Percentiles rank a stretch among this genome's conserved stretches.
Conservation (phyloP, 1,140 invertebrate genomes). For the Phenacoccus solenopsis region DNA sequence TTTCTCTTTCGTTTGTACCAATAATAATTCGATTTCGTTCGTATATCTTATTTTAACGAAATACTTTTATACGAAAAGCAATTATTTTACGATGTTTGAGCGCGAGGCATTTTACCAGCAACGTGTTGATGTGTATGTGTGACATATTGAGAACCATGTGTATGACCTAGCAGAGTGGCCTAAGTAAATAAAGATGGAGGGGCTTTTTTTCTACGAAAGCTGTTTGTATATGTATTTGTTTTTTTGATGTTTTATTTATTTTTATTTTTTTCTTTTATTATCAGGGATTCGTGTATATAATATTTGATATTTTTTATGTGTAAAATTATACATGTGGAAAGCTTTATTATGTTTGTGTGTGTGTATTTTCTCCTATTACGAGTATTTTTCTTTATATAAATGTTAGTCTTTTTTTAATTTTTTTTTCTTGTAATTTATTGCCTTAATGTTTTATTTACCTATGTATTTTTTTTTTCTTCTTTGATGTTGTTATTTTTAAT, state of each 20-base stretch:
- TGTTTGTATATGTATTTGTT: constrained; percentile 3
- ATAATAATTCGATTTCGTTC: too few species aligned
- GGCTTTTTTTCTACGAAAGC: neutral
- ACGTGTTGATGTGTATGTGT: too few species aligned
- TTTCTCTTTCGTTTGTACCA: too few species aligned
- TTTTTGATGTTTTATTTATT: neutral
- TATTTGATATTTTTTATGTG: neutral
- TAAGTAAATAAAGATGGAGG: neutral
- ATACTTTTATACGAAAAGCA: too few species aligned
- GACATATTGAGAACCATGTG: too few species aligned
- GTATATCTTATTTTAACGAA: too few species aligned
- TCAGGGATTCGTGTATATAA: neutral
- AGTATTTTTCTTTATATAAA: too few species aligned
- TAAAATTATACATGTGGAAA: neutral
- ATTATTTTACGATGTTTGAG: too few species aligned
- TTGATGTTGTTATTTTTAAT: neutral
- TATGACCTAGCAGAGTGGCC: too few species aligned
- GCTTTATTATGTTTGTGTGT: neutral
- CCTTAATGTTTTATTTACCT: neutral
- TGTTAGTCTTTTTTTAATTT: neutral
- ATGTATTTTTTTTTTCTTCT: neutral
- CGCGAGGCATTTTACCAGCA: too few species aligned
- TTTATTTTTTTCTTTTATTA: neutral
- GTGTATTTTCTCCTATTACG: neutral
- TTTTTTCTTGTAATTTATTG: neutral